Conservation (phyloP, 2,888 invertebrate genomes). For the Epiperipatus broadwayi region DNA sequence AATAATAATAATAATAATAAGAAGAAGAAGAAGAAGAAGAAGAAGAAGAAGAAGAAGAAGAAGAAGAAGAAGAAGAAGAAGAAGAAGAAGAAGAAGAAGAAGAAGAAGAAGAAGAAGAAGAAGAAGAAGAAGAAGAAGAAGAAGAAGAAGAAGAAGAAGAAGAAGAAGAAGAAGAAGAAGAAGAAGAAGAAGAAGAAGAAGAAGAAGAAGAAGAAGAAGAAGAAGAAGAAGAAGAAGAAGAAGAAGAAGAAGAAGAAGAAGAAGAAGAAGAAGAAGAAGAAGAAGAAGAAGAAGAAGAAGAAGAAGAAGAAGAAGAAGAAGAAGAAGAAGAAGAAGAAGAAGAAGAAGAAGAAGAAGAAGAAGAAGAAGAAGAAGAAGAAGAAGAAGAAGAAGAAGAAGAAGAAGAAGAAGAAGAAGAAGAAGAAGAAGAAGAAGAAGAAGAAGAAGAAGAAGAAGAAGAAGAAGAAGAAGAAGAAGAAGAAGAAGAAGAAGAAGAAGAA, state of each 20-base stretch:
- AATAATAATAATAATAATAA: no score
- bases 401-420: conserved; percentile 1
- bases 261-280: conserved; percentile 4
- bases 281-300: conserved; percentile 4
- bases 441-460: conserved; percentile 4
- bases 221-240: conserved; percentile 4
- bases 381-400: conserved; percentile 4
- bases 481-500: conserved; percentile 4
- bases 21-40: no score
- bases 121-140: conserved; percentile 4
- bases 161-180: conserved; percentile 4
- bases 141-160: conserved; percentile 4
- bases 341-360: conserved; percentile 4
- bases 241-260: conserved; percentile 4
- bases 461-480: conserved; percentile 4
- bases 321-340: conserved; percentile 4
- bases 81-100: conserved; percentile 4
- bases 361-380: conserved; percentile 4
- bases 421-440: conserved; percentile 4
- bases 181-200: conserved; percentile 4
- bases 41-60: conserved; percentile 4
- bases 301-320: conserved; percentile 4
- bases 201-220: conserved; percentile 4
- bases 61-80: conserved; percentile 4
- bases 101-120: conserved; percentile 4